Base-by-base conservation (phyloP, 2,888 invertebrate species). In the Drosophila vallismaia region DNA sequence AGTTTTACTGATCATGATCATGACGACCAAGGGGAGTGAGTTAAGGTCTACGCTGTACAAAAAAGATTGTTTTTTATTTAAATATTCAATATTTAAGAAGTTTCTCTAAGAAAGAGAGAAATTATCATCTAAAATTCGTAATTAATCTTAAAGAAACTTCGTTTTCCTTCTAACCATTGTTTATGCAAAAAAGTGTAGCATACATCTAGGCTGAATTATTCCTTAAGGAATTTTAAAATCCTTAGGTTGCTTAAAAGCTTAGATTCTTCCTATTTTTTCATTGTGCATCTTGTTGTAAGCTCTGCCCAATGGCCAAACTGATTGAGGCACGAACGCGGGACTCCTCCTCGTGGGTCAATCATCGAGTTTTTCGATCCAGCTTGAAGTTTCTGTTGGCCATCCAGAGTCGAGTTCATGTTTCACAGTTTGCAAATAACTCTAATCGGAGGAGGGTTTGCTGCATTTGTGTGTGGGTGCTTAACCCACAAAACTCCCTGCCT, bases 1-100 rank as follows among this genome's bases (percentile, higher is more conserved):
- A 89, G 88, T 88, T 88, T 89, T 81, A 70, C 81, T 85, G 89
- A 88, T 88, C 89, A 89, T 89, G 89, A 88, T 75, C 76, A 42
- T 46, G 64, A 31, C 64, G 68, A 52, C n/a, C 4, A 28, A 1
- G 50, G 51, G 68, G 9, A 31, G 26, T 10, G 51, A 26, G 45
- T 45, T 44, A 29, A 1, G 19, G n/a, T 2, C 2, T 44, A 10
- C 44, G 10, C 44, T 24, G 24, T 19, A 33, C 36, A 19, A 49
- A 36, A 24, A 14, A 9, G 19, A 42, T 4, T 0, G 9, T 0
- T 7, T 3, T 8, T 40, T 12, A 40, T 0, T 1, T 7, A 6
- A 40, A 14, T 12, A 14, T 12, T 12, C 2, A 33, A 33, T 10
- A 14, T 14, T 7, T 12, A 40, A 3, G 7, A 14, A 33, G 2